Evolutionary conservation across 2,888 invertebrate genomes (phyloP).

Genomic region (Sisyra nigra): DNA sequence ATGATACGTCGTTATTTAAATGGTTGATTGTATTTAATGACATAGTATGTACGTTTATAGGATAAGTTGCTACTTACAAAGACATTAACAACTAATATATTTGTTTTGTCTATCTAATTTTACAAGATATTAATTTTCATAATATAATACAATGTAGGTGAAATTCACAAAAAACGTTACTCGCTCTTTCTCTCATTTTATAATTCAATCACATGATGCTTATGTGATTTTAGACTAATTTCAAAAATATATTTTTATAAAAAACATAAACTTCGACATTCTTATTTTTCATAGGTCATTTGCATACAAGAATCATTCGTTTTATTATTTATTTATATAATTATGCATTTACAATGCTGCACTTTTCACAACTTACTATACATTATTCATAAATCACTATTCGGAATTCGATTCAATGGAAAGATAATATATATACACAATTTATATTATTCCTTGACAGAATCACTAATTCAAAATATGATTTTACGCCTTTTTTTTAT

Average conservation of each 20-base stretch:
- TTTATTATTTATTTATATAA: constrained; percentile 3
- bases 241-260: constrained; percentile 6
- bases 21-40: constrained; percentile 12
- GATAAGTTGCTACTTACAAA: constrained; percentile 33
- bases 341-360: constrained; percentile 1
- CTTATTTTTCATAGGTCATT: background rate
- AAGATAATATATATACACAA: constrained; percentile 1
- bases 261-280: constrained; percentile 4
- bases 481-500: background rate
- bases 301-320: constrained; percentile 1
- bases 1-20: too few species aligned
- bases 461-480: constrained; percentile 4
- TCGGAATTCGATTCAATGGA: constrained; percentile 1
- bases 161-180: constrained; percentile 3
- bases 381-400: background rate
- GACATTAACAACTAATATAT: constrained; percentile 29
- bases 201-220: too few species aligned
- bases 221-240: background rate
- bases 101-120: constrained; percentile 9
- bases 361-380: background rate
- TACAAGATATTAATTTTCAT: constrained; percentile 5
- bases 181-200: too few species aligned
- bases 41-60: constrained; percentile 23
- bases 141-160: constrained; percentile 5
- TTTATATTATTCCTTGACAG: background rate